Base-by-base conservation (phyloP, 2,888 invertebrate species). In the Chouioia cunea region DNA sequence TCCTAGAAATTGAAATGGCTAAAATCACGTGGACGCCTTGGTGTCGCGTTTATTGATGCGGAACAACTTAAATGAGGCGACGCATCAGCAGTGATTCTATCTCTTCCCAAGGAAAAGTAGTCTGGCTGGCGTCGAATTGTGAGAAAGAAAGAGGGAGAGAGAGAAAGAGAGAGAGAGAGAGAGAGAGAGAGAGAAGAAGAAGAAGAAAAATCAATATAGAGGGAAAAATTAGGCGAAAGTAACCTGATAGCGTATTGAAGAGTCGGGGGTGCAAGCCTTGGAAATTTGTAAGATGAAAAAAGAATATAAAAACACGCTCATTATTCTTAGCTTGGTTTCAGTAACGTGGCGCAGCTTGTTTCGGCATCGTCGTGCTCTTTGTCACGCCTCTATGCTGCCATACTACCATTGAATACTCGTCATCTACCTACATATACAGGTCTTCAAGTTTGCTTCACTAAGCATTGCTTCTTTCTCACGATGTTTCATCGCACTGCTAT, bases 21-120 rank as follows among this genome's bases (percentile, higher is more conserved):
- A 4, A 27, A 27, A 27, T 27, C 27, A 6, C 27, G 27, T 2
- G 27, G 63, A 71, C 63, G 68, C 73, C 73, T 68, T 52, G 62
- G 70, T 67, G 71, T 62, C 67, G 73, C 70, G 71, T 57, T 65
- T 58, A 53, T 57, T n/a, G n/a, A n/a, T n/a, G 72, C 44, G 46
- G 63, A 74, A 75, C 71, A 72, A 74, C 73, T 76, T 71, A 74
- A 76, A 75, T 75, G 72, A 75, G 74, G 74, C 73, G 73, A 71
- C 73, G 57, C 64, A 63, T 70, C 71, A 64, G 73, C 53, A n/a
- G n/a, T n/a, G 71, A 69, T 67, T 73, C 74, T 75, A 75, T 76
- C 70, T 73, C 70, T 69, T 73, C 68, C 69, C 72, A 63, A 75
- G 63, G 63, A 71, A 74, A 73, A 74, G 69, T 71, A 74, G 73